Evolutionary conservation across 2,888 invertebrate genomes (phyloP).

Genomic region (Pseudococcus longispinus): DNA sequence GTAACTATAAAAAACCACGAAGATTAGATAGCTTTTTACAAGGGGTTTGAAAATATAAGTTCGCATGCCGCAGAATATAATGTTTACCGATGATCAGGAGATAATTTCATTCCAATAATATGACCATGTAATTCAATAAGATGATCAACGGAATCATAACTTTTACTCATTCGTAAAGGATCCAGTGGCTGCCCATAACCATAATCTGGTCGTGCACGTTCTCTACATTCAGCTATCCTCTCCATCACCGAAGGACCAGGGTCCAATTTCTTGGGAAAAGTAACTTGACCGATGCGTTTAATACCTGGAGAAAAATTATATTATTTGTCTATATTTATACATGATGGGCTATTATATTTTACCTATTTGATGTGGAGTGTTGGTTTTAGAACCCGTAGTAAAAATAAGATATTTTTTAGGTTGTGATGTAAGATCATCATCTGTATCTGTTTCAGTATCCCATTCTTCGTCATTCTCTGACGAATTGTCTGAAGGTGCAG

Average conservation of each 20-base stretch:
- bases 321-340: not conserved
- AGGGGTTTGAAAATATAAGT: too few species aligned
- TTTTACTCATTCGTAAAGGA: slow-evolving; percentile 72
- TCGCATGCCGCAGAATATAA: not conserved
- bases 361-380: slow-evolving; percentile 82
- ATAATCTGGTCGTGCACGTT: slow-evolving; percentile 63
- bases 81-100: slow-evolving; percentile 72
- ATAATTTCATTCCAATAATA: slow-evolving; percentile 85
- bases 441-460: slow-evolving; percentile 59
- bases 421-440: slow-evolving; percentile 65
- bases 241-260: slow-evolving; percentile 74
- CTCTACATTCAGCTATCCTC: slow-evolving; percentile 68
- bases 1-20: slow-evolving; percentile 66
- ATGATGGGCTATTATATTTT: slow-evolving; percentile 54
- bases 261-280: slow-evolving; percentile 73
- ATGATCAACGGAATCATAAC: slow-evolving; percentile 78
- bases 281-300: slow-evolving; percentile 74
- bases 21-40: slow-evolving; percentile 55
- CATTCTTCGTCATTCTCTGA: slow-evolving; percentile 58
- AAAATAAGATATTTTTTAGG: slow-evolving; percentile 80
- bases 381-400: slow-evolving; percentile 79
- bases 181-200: slow-evolving; percentile 64
- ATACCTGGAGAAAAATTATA: slow-evolving; percentile 63
- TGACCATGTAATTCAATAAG: slow-evolving; percentile 84
- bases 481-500: not conserved